Base-by-base conservation (phyloP, 1,140 invertebrate genomes). In the Ceratosolen fusciceps region DNA sequence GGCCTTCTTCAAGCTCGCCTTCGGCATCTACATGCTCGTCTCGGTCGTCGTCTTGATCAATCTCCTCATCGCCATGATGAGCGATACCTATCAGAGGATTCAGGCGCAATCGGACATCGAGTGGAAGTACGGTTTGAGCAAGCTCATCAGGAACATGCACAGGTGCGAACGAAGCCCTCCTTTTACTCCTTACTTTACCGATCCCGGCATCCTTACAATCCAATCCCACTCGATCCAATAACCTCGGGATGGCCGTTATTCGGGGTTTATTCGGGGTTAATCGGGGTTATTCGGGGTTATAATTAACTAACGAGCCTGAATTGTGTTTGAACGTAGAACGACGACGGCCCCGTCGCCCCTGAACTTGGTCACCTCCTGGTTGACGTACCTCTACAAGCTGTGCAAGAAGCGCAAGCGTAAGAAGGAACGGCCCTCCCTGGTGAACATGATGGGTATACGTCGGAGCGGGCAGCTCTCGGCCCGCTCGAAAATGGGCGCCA, bases 1-100 rank as follows among this genome's bases (percentile, higher is more conserved):
- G 83, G 93, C 93, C 83, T 92, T 96, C 80, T 96, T 95, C 92
- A 96, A 96, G 92, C 92, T 95, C 83, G 93, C 95, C 77, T 95
- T 95, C 90, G 95, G 95, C 75, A 95, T 98, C 85, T 99, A 99
- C 92, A 97, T 99, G 96, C 93, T 99, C 93, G 97, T 99, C 77
- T 98, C 98, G 72, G 96, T 99, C 81, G 96, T 99, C 86, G 98
- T 99, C 74, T 93, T 99, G 79, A 99, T 99, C 91, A 99, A 99
- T 92, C 93, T 99, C 77, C 94, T 99, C 84, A 99, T 99, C 93
- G 98, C 98, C 92, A 99, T 99, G 98, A 99, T 99, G 98, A 98
- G 97, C 86, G 98, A 99, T 92, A 99, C 98, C 39, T 99, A 99
- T 91, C 98, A 99, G 89, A 93, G 98, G 85, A 99, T 99, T 88